A percentile compares a stretch with the other conserved stretches of the same genome.
Conservation (phyloP, 2,888 invertebrate genomes). For the Macrophya annulata region DNA sequence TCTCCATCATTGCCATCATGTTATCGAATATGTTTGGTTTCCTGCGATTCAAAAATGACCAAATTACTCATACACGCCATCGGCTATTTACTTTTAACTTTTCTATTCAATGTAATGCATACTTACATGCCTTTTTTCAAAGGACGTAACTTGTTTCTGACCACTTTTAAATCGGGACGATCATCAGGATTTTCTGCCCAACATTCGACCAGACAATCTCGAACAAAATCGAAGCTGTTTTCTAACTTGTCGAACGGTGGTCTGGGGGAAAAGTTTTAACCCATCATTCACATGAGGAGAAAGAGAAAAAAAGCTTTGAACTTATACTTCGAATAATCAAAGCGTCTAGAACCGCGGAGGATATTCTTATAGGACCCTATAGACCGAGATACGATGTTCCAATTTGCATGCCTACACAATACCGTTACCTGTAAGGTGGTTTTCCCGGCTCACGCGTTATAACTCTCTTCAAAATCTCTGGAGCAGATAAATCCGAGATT, state of each 20-base stretch:
- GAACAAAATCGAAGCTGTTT: constrained; percentile 92
- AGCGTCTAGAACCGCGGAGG: background rate
- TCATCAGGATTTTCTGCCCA: constrained; percentile 91
- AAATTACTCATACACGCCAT: constrained; percentile 2
- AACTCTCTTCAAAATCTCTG: constrained; percentile 85
- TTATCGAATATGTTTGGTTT: constrained; percentile 98
- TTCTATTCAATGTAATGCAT: constrained; percentile 22
- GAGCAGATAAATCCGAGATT: constrained; percentile 84
- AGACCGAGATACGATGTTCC: background rate
- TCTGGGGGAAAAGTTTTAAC: constrained; percentile 78
- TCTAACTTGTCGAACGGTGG: constrained; percentile 91
- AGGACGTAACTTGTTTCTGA: constrained; percentile 90
- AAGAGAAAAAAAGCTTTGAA: background rate
- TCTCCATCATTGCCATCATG: constrained; percentile 99
- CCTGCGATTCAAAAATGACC: constrained; percentile 80
- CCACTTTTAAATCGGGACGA: constrained; percentile 92
- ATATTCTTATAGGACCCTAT: background rate
- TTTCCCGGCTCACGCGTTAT: constrained; percentile 81
- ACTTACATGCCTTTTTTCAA: constrained; percentile 94
- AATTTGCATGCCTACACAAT: constrained; percentile 14
- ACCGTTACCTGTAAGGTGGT: constrained; percentile 83
- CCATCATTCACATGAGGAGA: background rate
- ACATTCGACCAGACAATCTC: constrained; percentile 92
- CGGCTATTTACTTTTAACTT: background rate
- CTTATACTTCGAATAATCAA: background rate